Conservation (phyloP, 1,140 invertebrate species). For the Ladona fulva region DNA sequence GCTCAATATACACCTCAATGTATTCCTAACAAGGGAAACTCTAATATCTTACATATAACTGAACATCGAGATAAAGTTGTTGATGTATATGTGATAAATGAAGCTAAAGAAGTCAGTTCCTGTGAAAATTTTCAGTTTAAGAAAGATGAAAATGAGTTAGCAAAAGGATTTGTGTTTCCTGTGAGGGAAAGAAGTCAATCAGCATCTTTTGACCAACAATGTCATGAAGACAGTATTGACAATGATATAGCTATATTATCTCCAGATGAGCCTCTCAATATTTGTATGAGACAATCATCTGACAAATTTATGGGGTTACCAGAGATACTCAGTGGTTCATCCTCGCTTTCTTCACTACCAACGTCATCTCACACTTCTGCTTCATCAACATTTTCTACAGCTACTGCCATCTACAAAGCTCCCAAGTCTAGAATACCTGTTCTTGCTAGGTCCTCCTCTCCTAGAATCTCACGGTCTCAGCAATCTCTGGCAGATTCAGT, state of each 20-base stretch:
- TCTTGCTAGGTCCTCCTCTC: constrained; percentile 7
- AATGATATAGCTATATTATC: too few species aligned
- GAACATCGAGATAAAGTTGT: background rate
- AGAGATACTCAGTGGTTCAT: background rate
- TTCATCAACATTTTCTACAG: background rate
- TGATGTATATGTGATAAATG: background rate
- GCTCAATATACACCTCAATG: too few species aligned
- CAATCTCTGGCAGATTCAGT: background rate
- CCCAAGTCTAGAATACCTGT: background rate
- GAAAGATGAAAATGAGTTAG: background rate
- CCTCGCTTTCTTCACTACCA: background rate
- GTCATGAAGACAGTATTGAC: background rate
- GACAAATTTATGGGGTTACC: background rate
- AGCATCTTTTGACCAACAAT: background rate
- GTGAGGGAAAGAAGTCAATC: background rate
- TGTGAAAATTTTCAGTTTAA: background rate
- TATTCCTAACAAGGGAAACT: background rate
- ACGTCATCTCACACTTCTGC: background rate
- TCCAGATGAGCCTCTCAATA: too few species aligned
- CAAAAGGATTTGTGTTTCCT: background rate
- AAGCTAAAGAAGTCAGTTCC: background rate
- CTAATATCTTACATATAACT: background rate
- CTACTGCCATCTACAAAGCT: background rate
- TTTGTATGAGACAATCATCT: background rate
- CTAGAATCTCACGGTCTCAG: background rate